phyloP scores from a whole-genome alignment of 1,140 invertebrate species.

The Lineus longissimus region DNA sequence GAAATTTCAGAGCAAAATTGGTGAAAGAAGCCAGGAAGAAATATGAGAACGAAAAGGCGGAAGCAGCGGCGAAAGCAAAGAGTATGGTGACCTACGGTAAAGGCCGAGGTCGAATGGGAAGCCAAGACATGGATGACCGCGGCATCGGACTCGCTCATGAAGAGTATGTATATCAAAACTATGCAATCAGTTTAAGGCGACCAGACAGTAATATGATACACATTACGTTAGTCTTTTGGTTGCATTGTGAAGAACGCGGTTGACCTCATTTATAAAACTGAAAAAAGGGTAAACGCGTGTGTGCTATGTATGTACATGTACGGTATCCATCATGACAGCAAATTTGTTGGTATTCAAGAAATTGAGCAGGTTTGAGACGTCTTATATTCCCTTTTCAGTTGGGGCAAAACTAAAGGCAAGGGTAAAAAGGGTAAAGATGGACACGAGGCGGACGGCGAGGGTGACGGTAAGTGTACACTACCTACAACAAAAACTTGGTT shows the following conservation, averaged over 20 bases:
- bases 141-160: not conserved
- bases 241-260: no score
- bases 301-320: no score
- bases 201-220: no score
- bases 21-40: not conserved
- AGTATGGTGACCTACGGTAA: constrained; percentile 38
- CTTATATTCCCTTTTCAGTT: constrained; percentile 15
- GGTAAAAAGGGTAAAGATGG: constrained; percentile 30
- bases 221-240: no score
- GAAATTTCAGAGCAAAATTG: no score
- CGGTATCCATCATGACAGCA: no score
- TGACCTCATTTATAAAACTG: no score
- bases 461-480: constrained; percentile 14
- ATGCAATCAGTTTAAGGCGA: no score
- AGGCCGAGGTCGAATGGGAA: constrained; percentile 22
- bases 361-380: no score
- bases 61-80: constrained; percentile 17
- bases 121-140: constrained; percentile 8
- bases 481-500: no score
- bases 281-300: no score
- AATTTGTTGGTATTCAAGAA: no score
- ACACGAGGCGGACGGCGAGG: constrained; percentile 42
- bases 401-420: constrained; percentile 26
- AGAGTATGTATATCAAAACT: not conserved
- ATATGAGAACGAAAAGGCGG: constrained; percentile 3